These are phyloP conservation scores for Tokudaia tokunoshimensis DNA, from an alignment of 2,797 vertebrate species.

Conservation along the genomic window DNA sequence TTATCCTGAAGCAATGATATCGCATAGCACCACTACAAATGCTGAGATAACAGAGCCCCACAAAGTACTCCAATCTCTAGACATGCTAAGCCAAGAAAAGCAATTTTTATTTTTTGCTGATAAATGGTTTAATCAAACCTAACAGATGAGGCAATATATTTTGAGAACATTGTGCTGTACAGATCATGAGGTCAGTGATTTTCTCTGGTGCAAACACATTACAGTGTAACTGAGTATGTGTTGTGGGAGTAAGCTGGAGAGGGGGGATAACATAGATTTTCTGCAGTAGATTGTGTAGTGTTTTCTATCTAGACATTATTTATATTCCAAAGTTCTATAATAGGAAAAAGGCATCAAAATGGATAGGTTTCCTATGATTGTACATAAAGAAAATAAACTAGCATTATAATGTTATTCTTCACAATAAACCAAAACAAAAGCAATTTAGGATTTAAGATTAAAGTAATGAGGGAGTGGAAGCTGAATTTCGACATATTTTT, in stretches of 20 bases:
- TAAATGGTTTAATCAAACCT: conserved; percentile 83
- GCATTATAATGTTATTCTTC: conserved; percentile 51
- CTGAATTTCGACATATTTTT: conserved; percentile 79
- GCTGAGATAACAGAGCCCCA: conserved; percentile 41
- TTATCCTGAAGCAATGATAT: neutral
- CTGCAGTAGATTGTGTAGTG: conserved; percentile 70
- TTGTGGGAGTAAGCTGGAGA: conserved; percentile 10
- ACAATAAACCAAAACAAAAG: conserved; percentile 18
- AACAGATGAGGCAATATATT: conserved; percentile 80
- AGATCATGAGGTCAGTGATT: conserved; percentile 80
- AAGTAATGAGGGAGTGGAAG: conserved; percentile 50
- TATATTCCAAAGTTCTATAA: conserved; percentile 70
- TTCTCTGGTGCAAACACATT: conserved; percentile 78
- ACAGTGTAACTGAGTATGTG: conserved; percentile 49
- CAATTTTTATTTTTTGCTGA: conserved; percentile 77
- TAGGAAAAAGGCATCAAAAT: conserved; percentile 61
- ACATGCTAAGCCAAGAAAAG: conserved; percentile 72
- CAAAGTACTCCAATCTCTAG: conserved; percentile 62
- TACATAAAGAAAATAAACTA: conserved; percentile 76
- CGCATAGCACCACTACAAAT: neutral
- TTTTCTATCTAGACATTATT: conserved; percentile 74
- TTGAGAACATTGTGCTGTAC: conserved; percentile 68
- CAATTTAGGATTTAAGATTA: neutral
- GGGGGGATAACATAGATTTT: conserved; percentile 67
- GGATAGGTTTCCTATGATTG: conserved; percentile 68